phyloP scores from a whole-genome alignment of 2,113 vertebrate species.

The Tychaedon coryphoeus region DNA sequence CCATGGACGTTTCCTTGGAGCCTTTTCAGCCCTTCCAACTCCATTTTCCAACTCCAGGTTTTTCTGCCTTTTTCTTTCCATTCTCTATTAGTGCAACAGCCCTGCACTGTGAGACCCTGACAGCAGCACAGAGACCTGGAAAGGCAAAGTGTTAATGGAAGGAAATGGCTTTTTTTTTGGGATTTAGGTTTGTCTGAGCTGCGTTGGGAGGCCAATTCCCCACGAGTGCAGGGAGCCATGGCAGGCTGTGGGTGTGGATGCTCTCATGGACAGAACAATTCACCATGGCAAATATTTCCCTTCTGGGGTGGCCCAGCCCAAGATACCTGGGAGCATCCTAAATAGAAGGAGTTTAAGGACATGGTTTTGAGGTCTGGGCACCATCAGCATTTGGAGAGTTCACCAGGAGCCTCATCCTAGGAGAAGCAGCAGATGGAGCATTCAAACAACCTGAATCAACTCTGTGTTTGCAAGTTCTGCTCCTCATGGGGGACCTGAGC shows the following conservation, averaged over 20 bases:
- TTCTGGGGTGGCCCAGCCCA: rapidly evolving
- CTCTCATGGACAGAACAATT: not conserved
- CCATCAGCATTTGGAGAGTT: not conserved
- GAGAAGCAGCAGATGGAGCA: not conserved
- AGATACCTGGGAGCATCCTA: not conserved
- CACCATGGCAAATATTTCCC: not conserved
- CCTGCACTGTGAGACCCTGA: rapidly evolving
- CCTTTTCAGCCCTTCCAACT: not conserved
- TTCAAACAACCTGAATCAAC: not conserved
- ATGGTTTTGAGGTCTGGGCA: not conserved
- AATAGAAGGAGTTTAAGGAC: not conserved
- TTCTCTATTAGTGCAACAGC: not conserved
- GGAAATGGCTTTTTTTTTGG: rapidly evolving
- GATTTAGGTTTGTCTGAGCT: not conserved
- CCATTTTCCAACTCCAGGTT: not conserved
- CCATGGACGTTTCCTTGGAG: not conserved
- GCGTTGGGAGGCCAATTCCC: rapidly evolving
- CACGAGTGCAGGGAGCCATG: rapidly evolving
- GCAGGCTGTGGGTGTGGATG: not conserved
- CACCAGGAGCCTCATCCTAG: not conserved
- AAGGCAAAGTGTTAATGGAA: not conserved
- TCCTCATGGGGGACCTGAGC: not conserved
- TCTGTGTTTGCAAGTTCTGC: not conserved
- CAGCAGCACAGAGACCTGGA: not conserved
- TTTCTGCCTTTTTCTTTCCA: not conserved